Conservation (phyloP, 2,888 invertebrate genomes). For the Tyria jacobaeae region DNA sequence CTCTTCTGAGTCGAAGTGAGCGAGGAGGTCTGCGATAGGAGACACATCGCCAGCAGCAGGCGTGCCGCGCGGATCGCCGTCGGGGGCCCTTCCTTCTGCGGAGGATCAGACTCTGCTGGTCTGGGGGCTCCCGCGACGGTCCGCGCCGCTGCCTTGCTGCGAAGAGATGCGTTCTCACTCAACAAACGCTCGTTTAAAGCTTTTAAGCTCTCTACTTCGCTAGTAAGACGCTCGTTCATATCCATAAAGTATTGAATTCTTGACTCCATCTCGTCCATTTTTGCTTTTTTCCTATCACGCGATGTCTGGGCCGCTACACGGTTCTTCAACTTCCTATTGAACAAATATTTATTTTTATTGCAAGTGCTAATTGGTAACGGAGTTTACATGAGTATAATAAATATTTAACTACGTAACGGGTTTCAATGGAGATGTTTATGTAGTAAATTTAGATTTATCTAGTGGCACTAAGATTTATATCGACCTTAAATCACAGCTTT, state of each 20-base stretch:
- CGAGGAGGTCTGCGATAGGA: slow-evolving; percentile 95
- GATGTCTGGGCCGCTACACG: slow-evolving; percentile 99
- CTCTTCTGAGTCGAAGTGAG: slow-evolving; percentile 91
- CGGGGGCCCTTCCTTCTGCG: slow-evolving; percentile 96
- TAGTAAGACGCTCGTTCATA: slow-evolving; percentile 87
- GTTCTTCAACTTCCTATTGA: slow-evolving; percentile 95
- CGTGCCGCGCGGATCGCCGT: slow-evolving; percentile 90
- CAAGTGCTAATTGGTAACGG: slow-evolving; percentile 28
- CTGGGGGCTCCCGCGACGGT: slow-evolving; percentile 90
- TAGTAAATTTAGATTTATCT: not conserved
- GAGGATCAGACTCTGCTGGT: slow-evolving; percentile 96
- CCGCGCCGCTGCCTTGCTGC: slow-evolving; percentile 86
- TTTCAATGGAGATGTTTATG: slow-evolving; percentile 38
- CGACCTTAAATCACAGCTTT: not conserved
- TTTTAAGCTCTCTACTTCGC: slow-evolving; percentile 89
- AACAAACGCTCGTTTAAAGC: slow-evolving; percentile 89
- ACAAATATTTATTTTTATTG: slow-evolving; percentile 22
- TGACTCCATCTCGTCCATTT: slow-evolving; percentile 95
- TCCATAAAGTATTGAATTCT: slow-evolving; percentile 88
- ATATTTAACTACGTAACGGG: slow-evolving; percentile 45
- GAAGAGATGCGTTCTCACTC: slow-evolving; percentile 88
- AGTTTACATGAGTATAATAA: no score
- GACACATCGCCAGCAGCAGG: slow-evolving; percentile 92
- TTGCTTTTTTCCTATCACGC: slow-evolving; percentile 97
- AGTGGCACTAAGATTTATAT: not conserved